Evolutionary conservation across 1,140 invertebrate genomes (phyloP).

Genomic region (Tetragonula clypearis): DNA sequence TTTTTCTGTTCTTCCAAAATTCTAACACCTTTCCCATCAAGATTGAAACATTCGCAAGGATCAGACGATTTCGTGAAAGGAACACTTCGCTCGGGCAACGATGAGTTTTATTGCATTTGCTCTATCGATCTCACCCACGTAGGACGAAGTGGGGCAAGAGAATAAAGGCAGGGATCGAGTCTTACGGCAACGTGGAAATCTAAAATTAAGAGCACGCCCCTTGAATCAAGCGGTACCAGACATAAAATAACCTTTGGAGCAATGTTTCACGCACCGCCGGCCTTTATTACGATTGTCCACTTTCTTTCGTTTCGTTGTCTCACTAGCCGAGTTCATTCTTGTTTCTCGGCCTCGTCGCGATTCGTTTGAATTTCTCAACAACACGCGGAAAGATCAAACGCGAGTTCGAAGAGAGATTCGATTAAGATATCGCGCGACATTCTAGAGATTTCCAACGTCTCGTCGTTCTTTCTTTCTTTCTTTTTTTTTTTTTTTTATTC

Average conservation of each 20-base stretch:
- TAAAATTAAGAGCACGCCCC: slow-evolving; percentile 68
- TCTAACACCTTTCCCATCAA: not conserved
- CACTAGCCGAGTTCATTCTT: not conserved
- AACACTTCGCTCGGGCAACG: too few species aligned
- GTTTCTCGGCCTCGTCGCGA: not conserved
- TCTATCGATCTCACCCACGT: not conserved
- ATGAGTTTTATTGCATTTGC: slow-evolving; percentile 11
- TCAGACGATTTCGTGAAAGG: not conserved
- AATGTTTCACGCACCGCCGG: slow-evolving; percentile 56
- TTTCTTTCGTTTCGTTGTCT: slow-evolving; percentile 9
- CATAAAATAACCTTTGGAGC: slow-evolving; percentile 26
- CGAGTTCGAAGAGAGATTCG: not conserved
- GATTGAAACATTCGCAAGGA: not conserved
- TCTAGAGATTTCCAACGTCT: not conserved
- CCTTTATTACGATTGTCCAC: slow-evolving; percentile 58
- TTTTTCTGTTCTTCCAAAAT: not conserved
- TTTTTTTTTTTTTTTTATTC: too few species aligned
- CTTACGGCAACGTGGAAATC: slow-evolving; percentile 56
- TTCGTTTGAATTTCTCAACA: not conserved
- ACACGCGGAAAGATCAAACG: not conserved
- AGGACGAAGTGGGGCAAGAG: not conserved
- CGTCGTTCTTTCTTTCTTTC: too few species aligned
- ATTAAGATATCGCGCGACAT: not conserved
- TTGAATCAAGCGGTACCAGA: slow-evolving; percentile 16
- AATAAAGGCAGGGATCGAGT: slow-evolving; percentile 19